A percentile compares a stretch with the other conserved stretches of the same genome.
Conservation (phyloP, 2,113 vertebrate species). For the Neogale vison region DNA sequence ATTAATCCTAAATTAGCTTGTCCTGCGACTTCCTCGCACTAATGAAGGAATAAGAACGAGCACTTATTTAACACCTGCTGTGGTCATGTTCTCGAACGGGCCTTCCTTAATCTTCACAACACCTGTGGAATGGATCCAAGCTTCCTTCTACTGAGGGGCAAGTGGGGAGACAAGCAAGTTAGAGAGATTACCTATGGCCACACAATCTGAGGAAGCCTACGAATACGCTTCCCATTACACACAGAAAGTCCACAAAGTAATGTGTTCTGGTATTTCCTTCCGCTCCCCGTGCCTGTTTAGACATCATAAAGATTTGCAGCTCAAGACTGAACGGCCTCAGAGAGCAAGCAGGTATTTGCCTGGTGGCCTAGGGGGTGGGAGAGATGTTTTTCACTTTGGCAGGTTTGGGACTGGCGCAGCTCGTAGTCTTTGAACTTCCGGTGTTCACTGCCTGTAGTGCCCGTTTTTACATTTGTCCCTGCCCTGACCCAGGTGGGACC, state of each 20-base stretch:
- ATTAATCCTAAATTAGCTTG: background rate
- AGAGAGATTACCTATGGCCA: background rate
- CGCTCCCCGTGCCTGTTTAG: background rate
- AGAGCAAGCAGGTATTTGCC: background rate
- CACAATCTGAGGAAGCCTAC: background rate
- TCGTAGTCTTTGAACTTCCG: background rate
- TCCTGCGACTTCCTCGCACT: background rate
- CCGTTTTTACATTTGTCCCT: background rate
- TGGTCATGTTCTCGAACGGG: background rate
- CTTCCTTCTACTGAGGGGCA: background rate
- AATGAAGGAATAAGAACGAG: background rate
- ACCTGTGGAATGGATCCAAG: background rate
- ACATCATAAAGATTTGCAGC: background rate
- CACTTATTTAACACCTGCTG: background rate
- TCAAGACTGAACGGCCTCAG: background rate
- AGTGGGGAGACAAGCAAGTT: background rate
- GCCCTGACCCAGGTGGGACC: background rate
- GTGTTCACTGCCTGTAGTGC: background rate
- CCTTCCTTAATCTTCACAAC: background rate
- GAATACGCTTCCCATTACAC: background rate
- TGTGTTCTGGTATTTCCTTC: background rate
- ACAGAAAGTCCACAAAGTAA: background rate
- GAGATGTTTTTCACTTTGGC: background rate
- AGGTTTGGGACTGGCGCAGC: background rate
- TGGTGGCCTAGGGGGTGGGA: background rate